These are phyloP conservation scores for Cynocephalus volans DNA, from an alignment of 2,113 vertebrate species.

Conservation along the genomic window DNA sequence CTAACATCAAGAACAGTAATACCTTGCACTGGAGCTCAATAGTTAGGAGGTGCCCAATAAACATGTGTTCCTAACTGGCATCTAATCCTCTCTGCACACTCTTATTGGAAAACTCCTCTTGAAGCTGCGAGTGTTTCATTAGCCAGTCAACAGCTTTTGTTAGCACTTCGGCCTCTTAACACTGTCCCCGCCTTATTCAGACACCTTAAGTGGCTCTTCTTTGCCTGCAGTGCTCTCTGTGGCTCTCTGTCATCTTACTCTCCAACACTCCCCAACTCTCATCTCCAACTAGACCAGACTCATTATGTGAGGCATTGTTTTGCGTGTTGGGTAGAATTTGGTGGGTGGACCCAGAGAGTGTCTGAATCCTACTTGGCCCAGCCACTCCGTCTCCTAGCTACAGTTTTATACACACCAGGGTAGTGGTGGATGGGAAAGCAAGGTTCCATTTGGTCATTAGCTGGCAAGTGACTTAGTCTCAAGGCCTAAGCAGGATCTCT, in stretches of 20 bases:
- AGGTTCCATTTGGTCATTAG: not conserved
- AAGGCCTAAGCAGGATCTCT: not conserved
- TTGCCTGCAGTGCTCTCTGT: not conserved
- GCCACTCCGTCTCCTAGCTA: not conserved
- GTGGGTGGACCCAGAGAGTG: not conserved
- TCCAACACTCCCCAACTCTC: not conserved
- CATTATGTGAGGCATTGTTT: not conserved
- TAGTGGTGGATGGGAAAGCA: not conserved
- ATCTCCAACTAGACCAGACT: not conserved
- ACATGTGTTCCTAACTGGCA: not conserved
- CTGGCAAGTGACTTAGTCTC: not conserved
- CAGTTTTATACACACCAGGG: not conserved
- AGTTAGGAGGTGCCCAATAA: not conserved
- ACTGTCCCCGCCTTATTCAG: not conserved
- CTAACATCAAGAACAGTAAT: not conserved
- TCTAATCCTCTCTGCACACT: not conserved
- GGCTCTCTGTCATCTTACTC: not conserved
- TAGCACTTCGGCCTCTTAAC: accelerated
- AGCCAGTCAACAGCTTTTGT: not conserved
- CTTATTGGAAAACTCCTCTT: not conserved
- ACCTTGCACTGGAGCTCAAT: not conserved
- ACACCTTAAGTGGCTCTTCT: not conserved
- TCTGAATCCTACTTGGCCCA: not conserved
- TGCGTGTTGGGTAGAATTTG: not conserved
- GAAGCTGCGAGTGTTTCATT: not conserved